Percentiles rank a stretch among this genome's conserved stretches.
Conservation (phyloP, 2,888 invertebrate species). For the Tiliacea aurago region DNA sequence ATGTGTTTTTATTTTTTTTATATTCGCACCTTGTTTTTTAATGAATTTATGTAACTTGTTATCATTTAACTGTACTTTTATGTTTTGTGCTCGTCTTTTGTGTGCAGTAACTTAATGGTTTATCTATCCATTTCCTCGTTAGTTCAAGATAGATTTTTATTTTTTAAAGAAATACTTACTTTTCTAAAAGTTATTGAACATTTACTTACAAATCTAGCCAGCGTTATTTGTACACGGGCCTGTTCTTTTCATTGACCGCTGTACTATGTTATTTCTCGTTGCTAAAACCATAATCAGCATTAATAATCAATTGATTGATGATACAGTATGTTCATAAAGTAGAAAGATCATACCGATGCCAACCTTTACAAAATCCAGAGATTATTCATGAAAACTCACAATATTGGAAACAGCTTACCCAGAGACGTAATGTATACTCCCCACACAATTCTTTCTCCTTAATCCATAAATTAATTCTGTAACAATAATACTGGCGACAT, state of each 20-base stretch:
- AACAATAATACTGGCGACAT: slow-evolving; percentile 20
- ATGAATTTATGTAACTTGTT: too few relatives aligned
- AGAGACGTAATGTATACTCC: neutral
- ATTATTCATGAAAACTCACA: neutral
- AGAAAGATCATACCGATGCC: neutral
- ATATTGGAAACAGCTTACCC: slow-evolving; percentile 29
- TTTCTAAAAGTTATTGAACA: too few relatives aligned
- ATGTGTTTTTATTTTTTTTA: too few relatives aligned
- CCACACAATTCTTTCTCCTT: slow-evolving; percentile 16
- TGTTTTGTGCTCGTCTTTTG: too few relatives aligned
- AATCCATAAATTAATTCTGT: slow-evolving; percentile 24
- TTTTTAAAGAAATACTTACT: too few relatives aligned
- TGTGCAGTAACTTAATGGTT: too few relatives aligned
- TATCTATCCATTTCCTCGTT: too few relatives aligned
- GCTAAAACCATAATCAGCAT: neutral
- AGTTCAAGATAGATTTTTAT: too few relatives aligned
- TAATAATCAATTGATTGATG: too few relatives aligned
- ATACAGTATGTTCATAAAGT: neutral
- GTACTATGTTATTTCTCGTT: neutral
- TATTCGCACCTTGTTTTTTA: too few relatives aligned
- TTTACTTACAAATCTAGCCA: too few relatives aligned
- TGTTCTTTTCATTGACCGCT: neutral
- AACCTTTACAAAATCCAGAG: neutral
- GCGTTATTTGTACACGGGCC: neutral
- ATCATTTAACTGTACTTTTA: too few relatives aligned